Base-by-base conservation (phyloP, 2,113 vertebrate species). In the Limnothrissa miodon region DNA sequence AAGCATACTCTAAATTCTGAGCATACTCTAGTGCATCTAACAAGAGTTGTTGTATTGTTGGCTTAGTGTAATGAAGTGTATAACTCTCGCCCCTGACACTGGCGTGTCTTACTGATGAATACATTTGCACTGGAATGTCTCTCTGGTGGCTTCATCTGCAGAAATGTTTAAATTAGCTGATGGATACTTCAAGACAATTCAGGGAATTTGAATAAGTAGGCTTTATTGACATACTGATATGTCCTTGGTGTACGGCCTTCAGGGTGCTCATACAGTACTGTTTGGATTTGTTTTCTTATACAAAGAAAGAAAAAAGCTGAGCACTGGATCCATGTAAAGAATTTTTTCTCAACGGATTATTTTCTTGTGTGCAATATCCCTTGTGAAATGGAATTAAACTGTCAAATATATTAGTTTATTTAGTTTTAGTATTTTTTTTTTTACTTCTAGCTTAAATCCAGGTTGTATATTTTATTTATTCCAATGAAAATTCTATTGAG, bases 141-240 rank as follows among this genome's bases (percentile, higher is more conserved):
- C 62, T 70, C 66, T 39, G 11, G 66, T 74, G 66, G 29, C 66
- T 74, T 36, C 25, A 74, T 74, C 66, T 74, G 66, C 66, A 74
- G 66, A 74, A 74, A 74, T 74, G 25, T 29, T 39, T 74, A 74
- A 74, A 74, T 36, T 36, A 74, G 66, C 29, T 3, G 66, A 36
- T 74, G 29, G 33, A 36, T 36, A 36, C 33, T 33, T 33, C 66
- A 39, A 33, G 66, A 36, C 1, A 74, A 13, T 74, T 29, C 1
- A 33, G 66, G 66, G 66, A 74, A 74, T 74, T 74, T 74, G 66
- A 74, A 74, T 74, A 74, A 74, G 66, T 74, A 36, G 66, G 66
- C 33, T 74, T 74, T 39, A 74, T 74, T 74, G 66, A 74, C 66
- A 74, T 74, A 39, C 29, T 39, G 66, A 74, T 74, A 10, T 62